Base-by-base conservation (phyloP, 2,888 invertebrate species). In the Acrobeloides nanus region DNA sequence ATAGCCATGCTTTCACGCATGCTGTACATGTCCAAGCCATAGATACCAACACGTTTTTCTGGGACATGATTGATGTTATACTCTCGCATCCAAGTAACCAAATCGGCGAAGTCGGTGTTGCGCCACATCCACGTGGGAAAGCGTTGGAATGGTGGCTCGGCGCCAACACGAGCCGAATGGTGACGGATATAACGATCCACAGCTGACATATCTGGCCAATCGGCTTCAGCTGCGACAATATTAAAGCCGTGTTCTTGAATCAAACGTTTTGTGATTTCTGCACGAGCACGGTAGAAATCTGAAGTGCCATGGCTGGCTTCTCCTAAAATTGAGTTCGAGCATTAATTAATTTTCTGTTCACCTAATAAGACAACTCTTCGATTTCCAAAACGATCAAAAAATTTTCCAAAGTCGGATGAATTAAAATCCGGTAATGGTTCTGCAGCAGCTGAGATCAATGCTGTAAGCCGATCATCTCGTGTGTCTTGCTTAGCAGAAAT, bases 221-320 rank as follows among this genome's bases (percentile, higher is more conserved):
- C 44, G 15, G 44, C 44, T 44, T 44, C 44, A 6, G 47, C 44
- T 7, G 44, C 44, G 4, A 44, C 49, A 40, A 44, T 46, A 4
- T 18, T 18, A 20, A 44, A 44, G 8, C 44, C 44, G 24, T 44
- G 46, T 6, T 44, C 6, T n/a, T 44, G 17, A n/a, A 44, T 44
- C 24, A 44, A 20, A 45, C 25, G 47, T 15, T 44, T 43, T 1
- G 44, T 48, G 3, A 44, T 44, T 1, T 18, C 44, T 17, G 43
- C 39, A 7, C 44, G 44, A 7, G 44, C 44, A n/a, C 25, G 44
- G n/a, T 44, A 44, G 24, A 44, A 44, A 17, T 44, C 44, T 18
- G 44, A 45, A 21, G 44, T 46, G 23, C 44, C 44, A 40, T 44
- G 44, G 20, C 41, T 46, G 21, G 25, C 46, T n/a, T 44, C 44